Conservation (phyloP, 2,113 vertebrate genomes). For the Halcyon malimbica region DNA sequence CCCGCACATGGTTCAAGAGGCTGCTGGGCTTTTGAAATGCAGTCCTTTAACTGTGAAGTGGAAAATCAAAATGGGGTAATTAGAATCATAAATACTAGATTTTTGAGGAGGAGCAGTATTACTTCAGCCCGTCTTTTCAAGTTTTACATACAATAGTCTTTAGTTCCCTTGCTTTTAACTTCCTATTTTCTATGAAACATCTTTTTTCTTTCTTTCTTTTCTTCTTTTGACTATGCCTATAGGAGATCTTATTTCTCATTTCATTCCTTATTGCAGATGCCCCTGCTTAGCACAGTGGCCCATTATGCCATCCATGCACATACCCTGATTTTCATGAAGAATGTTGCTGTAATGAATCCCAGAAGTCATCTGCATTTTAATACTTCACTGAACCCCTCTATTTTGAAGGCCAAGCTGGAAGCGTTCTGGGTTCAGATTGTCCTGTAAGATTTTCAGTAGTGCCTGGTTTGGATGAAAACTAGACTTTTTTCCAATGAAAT, state of each 20-base stretch:
- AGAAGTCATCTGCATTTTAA: background rate
- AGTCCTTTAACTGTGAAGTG: conserved; percentile 30
- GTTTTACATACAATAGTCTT: background rate
- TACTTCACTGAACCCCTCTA: background rate
- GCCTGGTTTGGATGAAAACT: background rate
- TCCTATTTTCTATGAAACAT: background rate
- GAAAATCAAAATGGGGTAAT: conserved; percentile 39
- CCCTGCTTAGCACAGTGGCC: background rate
- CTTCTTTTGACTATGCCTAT: background rate
- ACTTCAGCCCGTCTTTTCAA: background rate
- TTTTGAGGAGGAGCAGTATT: conserved; percentile 11
- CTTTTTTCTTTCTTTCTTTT: background rate
- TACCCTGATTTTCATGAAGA: background rate
- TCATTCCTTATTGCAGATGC: background rate
- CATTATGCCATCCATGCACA: background rate
- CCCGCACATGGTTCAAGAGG: conserved; percentile 50
- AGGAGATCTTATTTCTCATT: background rate
- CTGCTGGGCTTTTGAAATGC: conserved; percentile 50
- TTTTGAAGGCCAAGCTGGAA: background rate
- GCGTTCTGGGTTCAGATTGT: background rate
- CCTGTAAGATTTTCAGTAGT: background rate
- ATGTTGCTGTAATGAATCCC: background rate
- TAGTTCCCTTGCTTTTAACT: background rate
- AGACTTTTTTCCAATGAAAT: background rate
- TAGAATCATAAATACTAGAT: conserved; percentile 26